Evolutionary conservation across 2,113 vertebrate genomes (phyloP).

Genomic region (Herpetotheres cachinnans): DNA sequence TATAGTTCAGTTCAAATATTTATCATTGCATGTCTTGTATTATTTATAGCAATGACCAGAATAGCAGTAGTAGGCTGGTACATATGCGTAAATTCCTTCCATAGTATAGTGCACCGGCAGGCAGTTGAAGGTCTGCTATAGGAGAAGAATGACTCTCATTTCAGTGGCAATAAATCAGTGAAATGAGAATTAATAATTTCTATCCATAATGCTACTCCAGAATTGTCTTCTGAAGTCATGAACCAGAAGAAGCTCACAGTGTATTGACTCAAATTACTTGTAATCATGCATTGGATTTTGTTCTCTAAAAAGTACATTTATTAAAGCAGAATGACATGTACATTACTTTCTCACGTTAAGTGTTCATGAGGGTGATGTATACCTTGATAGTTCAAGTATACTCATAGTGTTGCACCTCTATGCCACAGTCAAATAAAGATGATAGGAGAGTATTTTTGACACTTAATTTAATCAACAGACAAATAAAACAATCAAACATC

Average conservation of each 20-base stretch:
- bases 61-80: not conserved
- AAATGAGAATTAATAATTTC: slow-evolving; percentile 26
- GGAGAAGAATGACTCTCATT: not conserved
- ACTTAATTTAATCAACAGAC: not conserved
- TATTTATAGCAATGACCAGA: slow-evolving; percentile 47
- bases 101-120: not conserved
- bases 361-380: not conserved
- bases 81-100: not conserved
- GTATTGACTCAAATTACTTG: not conserved
- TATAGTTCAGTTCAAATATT: not conserved
- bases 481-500: not conserved
- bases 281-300: not conserved
- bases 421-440: not conserved
- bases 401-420: not conserved
- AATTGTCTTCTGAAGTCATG: not conserved
- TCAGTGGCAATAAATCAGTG: not conserved
- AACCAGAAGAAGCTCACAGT: not conserved
- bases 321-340: not conserved
- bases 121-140: not conserved
- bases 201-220: not conserved
- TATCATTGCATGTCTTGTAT: not conserved
- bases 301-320: not conserved
- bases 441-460: not conserved
- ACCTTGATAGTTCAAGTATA: not conserved
- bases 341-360: not conserved